Evolutionary conservation across 2,888 invertebrate species (phyloP).

Genomic region (Rapana venosa): DNA sequence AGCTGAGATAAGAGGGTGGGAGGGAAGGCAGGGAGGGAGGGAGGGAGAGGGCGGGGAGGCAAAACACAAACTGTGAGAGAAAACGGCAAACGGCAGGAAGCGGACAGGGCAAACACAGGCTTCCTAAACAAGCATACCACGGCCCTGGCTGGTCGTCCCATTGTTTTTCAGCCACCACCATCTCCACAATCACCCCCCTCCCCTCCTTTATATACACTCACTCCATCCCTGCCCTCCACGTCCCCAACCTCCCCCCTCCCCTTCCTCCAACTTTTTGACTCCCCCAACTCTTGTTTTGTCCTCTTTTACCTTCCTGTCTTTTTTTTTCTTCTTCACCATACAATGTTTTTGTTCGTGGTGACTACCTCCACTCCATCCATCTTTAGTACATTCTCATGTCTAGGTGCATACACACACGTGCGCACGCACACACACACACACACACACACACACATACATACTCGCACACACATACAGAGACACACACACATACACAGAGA

Average conservation of each 20-base stretch:
- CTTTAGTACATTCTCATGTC: not conserved
- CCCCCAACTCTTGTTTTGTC: not conserved
- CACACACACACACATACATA: conserved; percentile 6
- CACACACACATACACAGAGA: conserved; percentile 12
- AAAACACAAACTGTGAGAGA: not conserved
- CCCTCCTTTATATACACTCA: not conserved
- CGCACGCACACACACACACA: conserved; percentile 7
- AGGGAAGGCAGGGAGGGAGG: not conserved
- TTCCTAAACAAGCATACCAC: not conserved
- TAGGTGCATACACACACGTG: not conserved
- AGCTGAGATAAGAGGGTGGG: not conserved
- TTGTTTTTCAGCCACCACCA: no score
- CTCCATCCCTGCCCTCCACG: not conserved
- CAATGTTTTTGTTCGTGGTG: not conserved
- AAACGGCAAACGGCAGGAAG: not conserved
- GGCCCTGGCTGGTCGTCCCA: no score
- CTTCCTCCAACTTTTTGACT: not conserved
- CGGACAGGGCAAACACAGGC: conserved; percentile 4
- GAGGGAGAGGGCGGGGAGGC: not conserved
- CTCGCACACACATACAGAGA: no score
- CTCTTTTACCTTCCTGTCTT: not conserved
- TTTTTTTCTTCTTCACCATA: not conserved
- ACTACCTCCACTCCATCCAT: not conserved
- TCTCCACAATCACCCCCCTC: no score
- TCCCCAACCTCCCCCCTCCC: not conserved